Evolutionary conservation across 2,888 invertebrate genomes (phyloP), one percentile per base, ranked within the genome.

Genomic region (Parelbella ahira): DNA sequence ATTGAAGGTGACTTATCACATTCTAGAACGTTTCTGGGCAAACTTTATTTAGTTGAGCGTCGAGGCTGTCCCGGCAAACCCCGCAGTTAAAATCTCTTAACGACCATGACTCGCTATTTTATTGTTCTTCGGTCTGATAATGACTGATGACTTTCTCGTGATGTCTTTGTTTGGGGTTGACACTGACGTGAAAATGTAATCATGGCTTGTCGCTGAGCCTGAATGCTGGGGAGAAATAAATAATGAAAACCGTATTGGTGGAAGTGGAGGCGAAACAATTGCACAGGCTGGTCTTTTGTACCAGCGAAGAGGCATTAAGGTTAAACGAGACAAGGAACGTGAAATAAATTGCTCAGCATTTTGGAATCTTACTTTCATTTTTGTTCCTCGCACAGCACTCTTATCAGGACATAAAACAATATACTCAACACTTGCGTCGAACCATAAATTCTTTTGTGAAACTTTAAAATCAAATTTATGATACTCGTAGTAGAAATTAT

Each of bases 121-220:
- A 84, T 86, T 84, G 80, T 84, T 80, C 78, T 70, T 68, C 64
- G 63, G 64, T 58, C 68, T 77, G 81, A 73, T 86, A 86, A 84
- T 86, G 86, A 82, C 70, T 76, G 82, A 83, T 84, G 82, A 71
- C 72, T 82, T 76, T 75, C 71, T 67, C 74, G 56, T 59, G 63
- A 64, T 75, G 76, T 82, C 83, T 82, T 83, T 83, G 83, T 84
- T 78, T 68, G 61, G 54, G 60, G 66, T 68, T 70, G 79, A 80
- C 79, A 72, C 65, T 75, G 78, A 79, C 76, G 75, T 60, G 79
- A 71, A 80, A 82, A 80, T 76, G 76, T 83, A 83, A 86, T 84
- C 82, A 82, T 67, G 66, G 66, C 58, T 50, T 44, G 30, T 47
- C 49, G 48, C 54, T 52, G 52, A 46, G 48, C 44, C 45, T 48